Percentiles rank a stretch among this genome's conserved stretches.
Conservation (phyloP, 2,888 invertebrate species). For the Ennomos quercinarius region DNA sequence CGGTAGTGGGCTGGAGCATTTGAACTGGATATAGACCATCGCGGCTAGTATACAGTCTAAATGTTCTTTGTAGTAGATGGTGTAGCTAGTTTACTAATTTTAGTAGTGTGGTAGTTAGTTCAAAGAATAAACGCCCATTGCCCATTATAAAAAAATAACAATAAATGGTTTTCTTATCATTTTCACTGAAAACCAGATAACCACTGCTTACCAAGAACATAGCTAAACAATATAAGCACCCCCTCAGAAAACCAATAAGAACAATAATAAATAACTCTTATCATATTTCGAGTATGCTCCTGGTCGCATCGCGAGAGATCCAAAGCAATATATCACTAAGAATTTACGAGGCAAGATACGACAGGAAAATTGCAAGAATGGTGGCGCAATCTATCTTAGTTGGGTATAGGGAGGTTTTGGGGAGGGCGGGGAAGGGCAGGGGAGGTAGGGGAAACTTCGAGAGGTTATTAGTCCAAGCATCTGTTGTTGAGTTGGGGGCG, state of each 20-base stretch:
- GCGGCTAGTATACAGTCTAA: too few relatives aligned
- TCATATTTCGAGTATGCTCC: conserved; percentile 86
- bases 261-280: conserved; percentile 86
- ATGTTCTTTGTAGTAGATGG: too few relatives aligned
- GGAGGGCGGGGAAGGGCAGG: conserved; percentile 70
- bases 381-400: conserved; percentile 95
- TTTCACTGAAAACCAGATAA: conserved; percentile 32
- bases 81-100: too few relatives aligned
- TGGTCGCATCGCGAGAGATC: conserved; percentile 86
- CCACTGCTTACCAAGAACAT: conserved; percentile 60
- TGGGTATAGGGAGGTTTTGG: conserved; percentile 85
- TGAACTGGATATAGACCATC: too few relatives aligned
- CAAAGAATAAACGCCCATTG: too few relatives aligned
- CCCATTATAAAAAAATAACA: too few relatives aligned
- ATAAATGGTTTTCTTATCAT: conserved; percentile 19
- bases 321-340: conserved; percentile 91
- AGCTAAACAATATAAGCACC: conserved; percentile 60
- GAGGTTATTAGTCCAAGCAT: conserved; percentile 87
- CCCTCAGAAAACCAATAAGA: conserved; percentile 84
- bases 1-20: too few relatives aligned
- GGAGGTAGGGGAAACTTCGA: conserved; percentile 83
- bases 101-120: too few relatives aligned
- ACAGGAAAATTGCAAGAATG: conserved; percentile 97
- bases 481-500: conserved; percentile 85
- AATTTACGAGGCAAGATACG: conserved; percentile 96